Evolutionary conservation across 2,113 vertebrate genomes (phyloP), one percentile per base, ranked within the genome.

Genomic region (Ptilorrhoa leucosticta): DNA sequence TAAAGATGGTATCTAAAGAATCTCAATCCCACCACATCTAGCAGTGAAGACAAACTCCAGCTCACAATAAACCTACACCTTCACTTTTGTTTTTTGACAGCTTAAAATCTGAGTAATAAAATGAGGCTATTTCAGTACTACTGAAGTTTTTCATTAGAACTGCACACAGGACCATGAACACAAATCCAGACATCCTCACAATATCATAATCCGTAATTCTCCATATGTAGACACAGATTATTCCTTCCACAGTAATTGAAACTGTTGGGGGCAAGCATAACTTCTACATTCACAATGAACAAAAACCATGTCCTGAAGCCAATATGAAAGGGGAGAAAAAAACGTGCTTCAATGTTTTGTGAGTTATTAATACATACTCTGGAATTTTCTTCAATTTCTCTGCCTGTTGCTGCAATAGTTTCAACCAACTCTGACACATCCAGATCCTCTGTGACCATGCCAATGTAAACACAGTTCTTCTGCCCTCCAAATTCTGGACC

Each of bases 371-470:
- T 95, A 98, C 98, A 70, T 98, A 99, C 99, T 98, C 98, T 98
- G 65, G 99, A 99, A 68, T 98, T 99, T 94, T 99, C 99, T 96
- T 99, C 99, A 31, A 99, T 99, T 86, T 99, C 99, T 92, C 97
- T 98, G 70, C 99, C 99, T 15, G 98, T 96, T 33, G 98, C 97
- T 8, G 97, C 98, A n/a, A 99, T 98, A 23, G 98, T 99, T 90
- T 99, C 98, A 50, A 99, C 98, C 23, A 99, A 70, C 82, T 99
- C 99, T 0, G 98, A 93, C 44, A 99, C 96, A 20, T 99, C 99
- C 16, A 99, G 90, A 14, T 99, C 99, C 30, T 99, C 99, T 0
- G 98, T 98, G 9, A 98, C 99, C 99, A 99, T 99, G 75, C 99
- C 99, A 17, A 99, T 95, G 70, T 99, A 99, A 75, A 99, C 87